Conservation (phyloP, 2,888 invertebrate genomes). For the Drosophila mercatorum region DNA sequence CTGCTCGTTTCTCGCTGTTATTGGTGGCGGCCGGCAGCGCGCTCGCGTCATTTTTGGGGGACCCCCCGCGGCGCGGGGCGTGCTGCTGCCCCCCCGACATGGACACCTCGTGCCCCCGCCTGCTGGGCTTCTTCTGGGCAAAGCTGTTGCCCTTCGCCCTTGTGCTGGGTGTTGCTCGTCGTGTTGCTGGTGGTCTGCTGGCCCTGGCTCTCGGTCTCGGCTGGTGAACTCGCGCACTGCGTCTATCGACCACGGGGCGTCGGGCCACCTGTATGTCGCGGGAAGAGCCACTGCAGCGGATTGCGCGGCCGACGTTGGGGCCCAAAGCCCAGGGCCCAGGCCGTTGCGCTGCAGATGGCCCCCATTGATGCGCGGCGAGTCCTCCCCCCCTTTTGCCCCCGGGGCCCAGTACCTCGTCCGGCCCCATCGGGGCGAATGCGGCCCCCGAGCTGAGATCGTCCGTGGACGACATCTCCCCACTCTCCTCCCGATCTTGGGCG, state of each 20-base stretch:
- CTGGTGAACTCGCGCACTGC: slow-evolving; percentile 84
- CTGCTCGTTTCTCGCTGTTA: slow-evolving; percentile 65
- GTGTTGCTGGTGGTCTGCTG: slow-evolving; percentile 84
- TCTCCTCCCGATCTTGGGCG: slow-evolving; percentile 85
- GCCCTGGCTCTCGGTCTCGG: slow-evolving; percentile 85
- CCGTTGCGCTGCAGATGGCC: slow-evolving; percentile 71
- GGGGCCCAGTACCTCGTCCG: too few species aligned
- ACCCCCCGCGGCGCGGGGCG: too few species aligned
- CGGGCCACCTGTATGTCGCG: slow-evolving; percentile 87
- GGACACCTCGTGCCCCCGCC: slow-evolving; percentile 1
- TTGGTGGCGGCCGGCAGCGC: slow-evolving; percentile 68
- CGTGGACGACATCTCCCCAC: slow-evolving; percentile 88
- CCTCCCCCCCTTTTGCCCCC: too few species aligned
- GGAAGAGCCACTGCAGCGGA: slow-evolving; percentile 87
- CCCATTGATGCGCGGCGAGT: slow-evolving; percentile 80
- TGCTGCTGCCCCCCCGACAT: slow-evolving; percentile 10
- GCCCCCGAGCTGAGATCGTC: slow-evolving; percentile 93
- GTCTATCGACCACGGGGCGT: slow-evolving; percentile 82
- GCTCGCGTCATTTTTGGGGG: slow-evolving; percentile 82
- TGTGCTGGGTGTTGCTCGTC: slow-evolving; percentile 86
- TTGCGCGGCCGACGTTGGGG: slow-evolving; percentile 73
- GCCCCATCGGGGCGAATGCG: slow-evolving; percentile 91
- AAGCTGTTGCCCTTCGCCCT: slow-evolving; percentile 88
- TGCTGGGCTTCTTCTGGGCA: slow-evolving; percentile 78
- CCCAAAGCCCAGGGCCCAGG: slow-evolving; percentile 15